These are phyloP conservation scores for Patella depressa DNA, from an alignment of 2,888 invertebrate species.

Conservation along the genomic window DNA sequence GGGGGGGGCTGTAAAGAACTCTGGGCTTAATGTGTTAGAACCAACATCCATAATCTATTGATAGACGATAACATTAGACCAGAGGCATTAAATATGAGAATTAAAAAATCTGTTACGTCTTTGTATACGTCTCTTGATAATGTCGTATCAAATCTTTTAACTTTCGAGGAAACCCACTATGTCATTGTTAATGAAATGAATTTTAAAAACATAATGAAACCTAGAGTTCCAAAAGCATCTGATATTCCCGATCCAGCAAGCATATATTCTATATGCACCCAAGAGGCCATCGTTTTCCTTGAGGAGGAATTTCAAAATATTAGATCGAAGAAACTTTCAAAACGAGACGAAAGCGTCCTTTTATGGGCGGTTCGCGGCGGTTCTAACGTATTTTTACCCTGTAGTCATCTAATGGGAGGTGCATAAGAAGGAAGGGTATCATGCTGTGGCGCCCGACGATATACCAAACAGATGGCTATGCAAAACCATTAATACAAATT, in stretches of 20 bases:
- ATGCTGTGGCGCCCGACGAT: too few relatives aligned
- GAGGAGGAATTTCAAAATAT: too few relatives aligned
- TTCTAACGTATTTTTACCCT: too few relatives aligned
- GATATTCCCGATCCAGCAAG: background rate
- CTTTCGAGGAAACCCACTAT: background rate
- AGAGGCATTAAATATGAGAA: background rate
- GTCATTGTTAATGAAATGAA: background rate
- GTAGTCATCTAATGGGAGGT: too few relatives aligned
- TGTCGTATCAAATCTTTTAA: background rate
- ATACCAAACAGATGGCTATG: too few relatives aligned
- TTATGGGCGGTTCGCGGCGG: too few relatives aligned
- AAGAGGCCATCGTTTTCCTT: too few relatives aligned
- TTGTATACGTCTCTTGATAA: background rate
- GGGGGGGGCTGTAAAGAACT: background rate
- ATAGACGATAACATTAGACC: conserved; percentile 4
- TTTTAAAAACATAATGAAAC: background rate
- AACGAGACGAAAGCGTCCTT: too few relatives aligned
- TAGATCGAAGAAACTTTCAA: too few relatives aligned
- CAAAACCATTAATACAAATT: too few relatives aligned
- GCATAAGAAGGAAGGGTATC: too few relatives aligned
- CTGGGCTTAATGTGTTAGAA: background rate
- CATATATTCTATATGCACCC: too few relatives aligned
- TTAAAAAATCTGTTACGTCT: background rate
- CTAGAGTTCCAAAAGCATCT: background rate
- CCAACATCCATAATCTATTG: background rate